These are phyloP conservation scores for Coregonus ussuriensis DNA, from an alignment of 2,797 vertebrate species.

Conservation along the genomic window DNA sequence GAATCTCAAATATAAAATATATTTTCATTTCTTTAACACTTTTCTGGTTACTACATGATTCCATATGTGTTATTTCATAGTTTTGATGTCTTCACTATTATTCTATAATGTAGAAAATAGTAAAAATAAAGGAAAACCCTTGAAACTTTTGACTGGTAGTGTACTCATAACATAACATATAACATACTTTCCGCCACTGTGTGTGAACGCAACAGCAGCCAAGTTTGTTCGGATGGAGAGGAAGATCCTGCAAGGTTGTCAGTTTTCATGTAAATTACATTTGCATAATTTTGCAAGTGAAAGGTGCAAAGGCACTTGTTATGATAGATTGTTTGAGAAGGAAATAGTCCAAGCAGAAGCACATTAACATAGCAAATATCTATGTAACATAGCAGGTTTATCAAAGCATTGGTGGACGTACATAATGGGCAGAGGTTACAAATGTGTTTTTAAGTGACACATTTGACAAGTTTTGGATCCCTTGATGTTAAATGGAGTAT, in stretches of 20 bases:
- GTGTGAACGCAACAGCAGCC: conserved; percentile 12
- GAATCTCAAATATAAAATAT: no score
- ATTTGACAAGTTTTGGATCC: no score
- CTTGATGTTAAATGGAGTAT: no score
- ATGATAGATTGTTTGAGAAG: conserved; percentile 47
- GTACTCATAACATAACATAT: no score
- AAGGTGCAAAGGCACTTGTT: conserved; percentile 51
- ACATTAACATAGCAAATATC: conserved; percentile 58
- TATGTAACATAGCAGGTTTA: conserved; percentile 48
- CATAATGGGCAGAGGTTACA: background rate
- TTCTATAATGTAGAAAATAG: no score
- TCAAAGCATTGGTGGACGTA: conserved; percentile 36
- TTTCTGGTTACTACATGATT: no score
- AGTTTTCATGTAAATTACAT: conserved; percentile 57
- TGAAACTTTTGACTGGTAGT: no score
- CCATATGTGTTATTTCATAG: no score
- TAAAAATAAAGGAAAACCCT: no score
- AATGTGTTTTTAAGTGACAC: background rate
- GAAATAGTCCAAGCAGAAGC: conserved; percentile 43
- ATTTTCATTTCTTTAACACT: no score
- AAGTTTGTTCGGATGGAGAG: conserved; percentile 35
- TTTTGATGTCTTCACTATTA: no score
- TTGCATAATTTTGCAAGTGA: conserved; percentile 49
- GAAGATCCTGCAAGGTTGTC: conserved; percentile 38
- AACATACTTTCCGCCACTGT: background rate